Base-by-base conservation (phyloP, 1,140 invertebrate genomes). In the Bombus sylvicola region DNA sequence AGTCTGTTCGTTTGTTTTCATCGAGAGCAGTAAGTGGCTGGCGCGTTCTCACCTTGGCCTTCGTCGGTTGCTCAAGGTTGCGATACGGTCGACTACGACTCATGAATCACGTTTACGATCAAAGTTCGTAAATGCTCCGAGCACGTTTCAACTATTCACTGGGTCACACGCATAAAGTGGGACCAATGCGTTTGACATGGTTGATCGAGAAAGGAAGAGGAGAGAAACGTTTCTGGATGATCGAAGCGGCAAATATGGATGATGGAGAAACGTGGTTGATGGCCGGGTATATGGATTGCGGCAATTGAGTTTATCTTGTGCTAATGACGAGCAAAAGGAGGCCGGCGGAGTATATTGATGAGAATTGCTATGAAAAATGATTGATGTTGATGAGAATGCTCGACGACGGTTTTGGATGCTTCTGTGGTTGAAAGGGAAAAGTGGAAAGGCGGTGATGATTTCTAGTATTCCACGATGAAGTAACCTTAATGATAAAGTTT, bases 11-110 rank as follows among this genome's bases (percentile, higher is more conserved):
- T 53, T 53, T 6, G 47, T 22, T 53, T 53, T 53, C 47, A 53
- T 53, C 47, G 47, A 53, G 18, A 53, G 47, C 18, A 53, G 18
- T 53, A 53, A 53, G 47, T 53, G 47, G 47, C 47, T 53, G 18
- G 47, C 18, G 47, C 18, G 47, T 53, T 53, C 47, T 71, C 71
- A 72, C 83, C 87, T 86, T 90, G 84, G 77, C 77, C 89, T 90
- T 86, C 77, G 87, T 78, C 72, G 5, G 18, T 22, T 81, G 81
- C 88, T 87, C 87, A 90, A 90, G 86, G 86, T 39, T 73, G 12
- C 81, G 62, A 66, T 47, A 76, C 73, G 68, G 22, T 28, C 66
- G 68, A 43, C 39, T 72, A 39, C 57, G 31, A 15, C 22, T 66
- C 77, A 69, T 68, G 69, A 66, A 73, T 74, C 83, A 57, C 34